Evolutionary conservation across 2,888 invertebrate species (phyloP), one percentile per base, ranked within the genome.

Genomic region (Pterostichus madidus): DNA sequence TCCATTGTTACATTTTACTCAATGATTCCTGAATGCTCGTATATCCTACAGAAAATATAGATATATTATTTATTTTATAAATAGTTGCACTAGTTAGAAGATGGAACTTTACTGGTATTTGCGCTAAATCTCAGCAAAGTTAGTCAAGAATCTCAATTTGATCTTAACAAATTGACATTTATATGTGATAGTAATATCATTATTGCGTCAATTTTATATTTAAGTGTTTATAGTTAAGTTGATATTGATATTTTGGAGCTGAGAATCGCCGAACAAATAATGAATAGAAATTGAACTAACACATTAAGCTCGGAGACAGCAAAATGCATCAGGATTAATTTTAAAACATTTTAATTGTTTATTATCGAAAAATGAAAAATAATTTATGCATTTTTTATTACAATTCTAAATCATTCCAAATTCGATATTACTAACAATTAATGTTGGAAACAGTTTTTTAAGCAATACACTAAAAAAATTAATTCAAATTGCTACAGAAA

Each of bases 201-300:
- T 73, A 44, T 73, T 75, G 24, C 46, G 71, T 71, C 71, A 71
- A 71, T 71, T 71, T 71, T 71, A 71, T 46, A 71, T 71, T 71
- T 71, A 71, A 71, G 71, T 71, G 46, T 71, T 44, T 46, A n/a
- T 71, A 15, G 44, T 46, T 71, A 71, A 71, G 71, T 71, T 71
- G 44, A 15, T 53, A 53, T 44, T 68, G 39, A 68, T 8, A n/a
- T 39, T 15, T 46, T 1, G 24, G 71, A 39, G 71, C 71, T 71
- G 71, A 71, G 49, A 46, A 71, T 71, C 71, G 71, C 71, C 71
- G 71, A 71, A 59, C 59, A 71, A 71, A 71, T 71, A 17, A 11
- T 68, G 32, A 44, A 44, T 71, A 71, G 71, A 46, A 46, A 68
- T 24, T 17, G 17, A 31, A 59, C 39, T 7, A 39, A 39, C 1